Base-by-base conservation (phyloP, 2,888 invertebrate species). In the Endomychus coccineus region DNA sequence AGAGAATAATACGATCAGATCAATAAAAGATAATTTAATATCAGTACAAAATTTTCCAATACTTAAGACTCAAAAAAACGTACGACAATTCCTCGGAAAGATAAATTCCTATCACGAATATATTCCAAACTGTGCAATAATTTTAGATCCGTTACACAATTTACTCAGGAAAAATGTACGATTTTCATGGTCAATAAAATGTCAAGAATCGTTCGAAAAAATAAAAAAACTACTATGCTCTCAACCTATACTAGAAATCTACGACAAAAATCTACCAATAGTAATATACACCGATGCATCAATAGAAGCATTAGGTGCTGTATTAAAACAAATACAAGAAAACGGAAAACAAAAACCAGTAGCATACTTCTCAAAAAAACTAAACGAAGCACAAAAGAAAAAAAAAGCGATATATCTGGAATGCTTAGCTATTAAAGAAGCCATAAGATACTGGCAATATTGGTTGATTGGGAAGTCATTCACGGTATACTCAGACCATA, bases 381-480 rank as follows among this genome's bases (percentile, higher is more conserved):
- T 49, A n/a, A 48, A 41, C 28, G 43, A 45, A 7, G 11, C 36
- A 5, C 43, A 46, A 43, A 15, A 13, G 10, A 49, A 34, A 13
- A 44, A 45, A 43, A 45, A 34, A 40, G 46, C 46, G 16, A 45
- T 52, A 21, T 48, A 48, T 33, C 28, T 50, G 17, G 48, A 52
- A 45, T 50, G 49, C 21, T 16, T 47, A 27, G 45, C 49, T 15
- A 47, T 51, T 5, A 49, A 51, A 36, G 45, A 49, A 38, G 44
- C 45, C 14, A 24, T 50, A 35, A 45, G 39, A 27, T 51, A 45
- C 27, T 50, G 51, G 46, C 46, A 48, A 40, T 34, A 49, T 28
- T 50, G 45, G 43, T 16, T 50, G 13, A 43, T 52, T 14, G 48
- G 47, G 17, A 46, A 29, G 42, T 12, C 32, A 28, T 49, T 52